A percentile compares a stretch with the other conserved stretches of the same genome.
phyloP scores from a whole-genome alignment of 2,113 vertebrate species.

The Eolophus roseicapilla region DNA sequence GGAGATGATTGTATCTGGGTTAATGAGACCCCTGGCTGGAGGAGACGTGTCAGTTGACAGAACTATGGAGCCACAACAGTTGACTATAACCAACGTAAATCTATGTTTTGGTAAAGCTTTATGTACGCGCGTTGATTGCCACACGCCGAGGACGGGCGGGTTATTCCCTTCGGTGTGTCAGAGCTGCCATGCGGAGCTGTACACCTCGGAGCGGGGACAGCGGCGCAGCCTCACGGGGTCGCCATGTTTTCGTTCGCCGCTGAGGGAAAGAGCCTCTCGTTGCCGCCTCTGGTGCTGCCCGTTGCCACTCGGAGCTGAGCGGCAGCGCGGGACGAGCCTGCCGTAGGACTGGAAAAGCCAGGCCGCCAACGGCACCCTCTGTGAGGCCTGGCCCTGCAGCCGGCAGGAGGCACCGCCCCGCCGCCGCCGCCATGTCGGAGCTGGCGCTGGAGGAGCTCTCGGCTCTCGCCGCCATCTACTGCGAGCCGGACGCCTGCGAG shows the following conservation, averaged over 20 bases:
- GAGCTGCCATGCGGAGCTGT: rapidly evolving
- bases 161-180: rapidly evolving
- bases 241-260: not conserved
- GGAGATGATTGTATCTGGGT: not conserved
- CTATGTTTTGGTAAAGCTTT: no score
- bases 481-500: constrained; percentile 75
- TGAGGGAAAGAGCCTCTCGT: not conserved
- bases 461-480: constrained; percentile 80
- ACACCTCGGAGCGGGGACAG: rapidly evolving
- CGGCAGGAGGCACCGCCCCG: not conserved
- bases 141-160: not conserved
- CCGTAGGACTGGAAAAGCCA: not conserved
- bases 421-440: constrained; percentile 61
- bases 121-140: rapidly evolving
- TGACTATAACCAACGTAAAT: rapidly evolving
- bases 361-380: no score
- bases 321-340: rapidly evolving
- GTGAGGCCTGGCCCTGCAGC: no score
- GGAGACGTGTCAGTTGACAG: not conserved
- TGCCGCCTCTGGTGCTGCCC: no score
- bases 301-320: not conserved
- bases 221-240: not conserved
- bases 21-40: rapidly evolving
- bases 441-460: constrained; percentile 73
- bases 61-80: rapidly evolving